Evolutionary conservation across 2,888 invertebrate genomes (phyloP), one percentile per base, ranked within the genome.

Genomic region (Diabrotica balteata): DNA sequence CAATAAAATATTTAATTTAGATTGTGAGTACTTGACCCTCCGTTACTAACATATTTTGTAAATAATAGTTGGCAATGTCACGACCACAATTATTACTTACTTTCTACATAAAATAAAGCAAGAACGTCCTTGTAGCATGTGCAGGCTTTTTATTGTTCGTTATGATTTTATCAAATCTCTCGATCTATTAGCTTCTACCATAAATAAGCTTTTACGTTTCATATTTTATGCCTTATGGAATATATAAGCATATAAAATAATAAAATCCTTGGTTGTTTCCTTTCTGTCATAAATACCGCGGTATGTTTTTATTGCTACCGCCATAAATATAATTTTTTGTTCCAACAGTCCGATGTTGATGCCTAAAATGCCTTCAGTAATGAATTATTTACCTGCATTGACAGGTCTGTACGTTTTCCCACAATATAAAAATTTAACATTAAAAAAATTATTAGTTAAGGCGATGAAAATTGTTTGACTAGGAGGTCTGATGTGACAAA

Each of bases 211-310:
- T 67, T 67, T 64, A 63, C 54, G 70, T 70, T 62, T 62, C 64
- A 70, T 70, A 70, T 70, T 70, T 70, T 67, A 67, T 65, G 53
- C 59, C 49, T 54, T 60, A 65, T 54, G 61, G 67, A 67, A 70
- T 61, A 65, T 61, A 67, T 69, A 64, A 67, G 66, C 63, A 54
- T 64, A 69, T 70, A 59, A 70, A 67, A 69, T 69, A 61, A 69
- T 69, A 70, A 70, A 67, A 64, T 70, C 70, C 70, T 67, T 70
- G 70, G 58, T 49, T 53, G 64, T 70, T 69, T 64, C 65, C 64
- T 70, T 70, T 67, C 58, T 55, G 42, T 70, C 67, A 70, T 70
- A 64, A 67, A 70, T 65, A 64, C 62, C 64, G 67, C 63, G 63
- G 59, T 61, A 63, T 62, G 51, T 60, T 70, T 69, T 70, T 67